Evolutionary conservation across 2,888 invertebrate genomes (phyloP).

Genomic region (Caenorhabditis angaria): DNA sequence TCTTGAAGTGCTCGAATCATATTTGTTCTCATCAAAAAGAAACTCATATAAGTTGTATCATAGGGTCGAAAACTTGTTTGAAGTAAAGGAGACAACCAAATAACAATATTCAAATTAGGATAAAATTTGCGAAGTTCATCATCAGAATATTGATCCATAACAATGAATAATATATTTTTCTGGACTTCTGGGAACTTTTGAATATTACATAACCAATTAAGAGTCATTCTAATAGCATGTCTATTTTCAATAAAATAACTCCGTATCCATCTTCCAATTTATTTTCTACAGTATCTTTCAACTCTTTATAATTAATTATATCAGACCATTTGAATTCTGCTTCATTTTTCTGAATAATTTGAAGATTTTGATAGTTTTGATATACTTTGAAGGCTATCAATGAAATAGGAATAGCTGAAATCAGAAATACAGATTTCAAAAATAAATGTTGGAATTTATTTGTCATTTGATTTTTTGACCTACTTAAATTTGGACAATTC

Average conservation of each 20-base stretch:
- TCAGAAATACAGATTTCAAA: constrained; percentile 14
- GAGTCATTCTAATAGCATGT: constrained; percentile 55
- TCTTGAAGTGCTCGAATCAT: constrained; percentile 55
- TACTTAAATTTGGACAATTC: no score
- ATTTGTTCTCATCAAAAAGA: constrained; percentile 62
- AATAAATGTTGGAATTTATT: constrained; percentile 7
- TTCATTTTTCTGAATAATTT: constrained; percentile 42
- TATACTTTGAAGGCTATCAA: constrained; percentile 30
- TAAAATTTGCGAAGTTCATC: constrained; percentile 43
- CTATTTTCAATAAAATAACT: constrained; percentile 51
- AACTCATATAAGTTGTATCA: constrained; percentile 62
- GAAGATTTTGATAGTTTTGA: constrained; percentile 43
- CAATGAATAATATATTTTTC: constrained; percentile 50
- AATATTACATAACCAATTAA: constrained; percentile 62
- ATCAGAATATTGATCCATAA: constrained; percentile 51
- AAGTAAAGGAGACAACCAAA: constrained; percentile 47
- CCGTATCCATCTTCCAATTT: constrained; percentile 41
- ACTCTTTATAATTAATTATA: constrained; percentile 21
- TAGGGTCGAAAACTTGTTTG: constrained; percentile 56
- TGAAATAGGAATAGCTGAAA: constrained; percentile 33
- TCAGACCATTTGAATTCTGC: constrained; percentile 43
- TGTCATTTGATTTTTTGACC: background rate
- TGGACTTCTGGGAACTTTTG: constrained; percentile 40
- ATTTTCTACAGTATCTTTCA: constrained; percentile 15
- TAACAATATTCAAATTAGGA: constrained; percentile 46